These are phyloP conservation scores for Temnothorax rugatulus DNA, from an alignment of 2,888 invertebrate species.

Conservation along the genomic window DNA sequence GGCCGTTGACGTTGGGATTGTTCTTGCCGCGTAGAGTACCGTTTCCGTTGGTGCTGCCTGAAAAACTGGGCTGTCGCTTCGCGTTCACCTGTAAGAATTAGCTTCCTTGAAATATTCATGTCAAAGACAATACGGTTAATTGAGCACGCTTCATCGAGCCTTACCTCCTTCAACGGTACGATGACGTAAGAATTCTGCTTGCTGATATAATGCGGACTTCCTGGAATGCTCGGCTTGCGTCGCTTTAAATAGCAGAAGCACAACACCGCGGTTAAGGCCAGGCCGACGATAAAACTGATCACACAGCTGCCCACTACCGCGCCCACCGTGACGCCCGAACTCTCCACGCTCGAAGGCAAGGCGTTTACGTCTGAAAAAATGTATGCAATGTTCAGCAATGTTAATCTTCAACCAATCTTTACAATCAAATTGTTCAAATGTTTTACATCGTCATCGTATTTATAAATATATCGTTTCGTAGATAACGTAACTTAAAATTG, in stretches of 20 bases:
- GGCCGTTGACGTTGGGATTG: constrained; percentile 87
- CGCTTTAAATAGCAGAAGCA: constrained; percentile 87
- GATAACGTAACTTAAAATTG: not conserved
- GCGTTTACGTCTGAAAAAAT: constrained; percentile 69
- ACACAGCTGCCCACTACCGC: constrained; percentile 86
- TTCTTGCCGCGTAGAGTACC: constrained; percentile 88
- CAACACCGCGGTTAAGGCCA: constrained; percentile 84
- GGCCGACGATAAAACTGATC: constrained; percentile 86
- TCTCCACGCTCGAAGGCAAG: constrained; percentile 73
- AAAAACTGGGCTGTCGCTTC: constrained; percentile 92
- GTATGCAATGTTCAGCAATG: not conserved
- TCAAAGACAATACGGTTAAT: constrained; percentile 22
- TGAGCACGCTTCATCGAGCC: constrained; percentile 67
- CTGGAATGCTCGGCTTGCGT: constrained; percentile 89
- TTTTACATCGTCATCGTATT: no score
- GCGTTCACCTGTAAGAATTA: constrained; percentile 79
- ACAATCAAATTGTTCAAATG: not conserved
- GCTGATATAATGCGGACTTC: constrained; percentile 93
- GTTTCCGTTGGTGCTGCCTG: constrained; percentile 87
- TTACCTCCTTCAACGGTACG: constrained; percentile 93
- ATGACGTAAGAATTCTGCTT: constrained; percentile 95
- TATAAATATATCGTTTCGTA: not conserved
- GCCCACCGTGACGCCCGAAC: constrained; percentile 87
- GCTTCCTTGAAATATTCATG: not conserved
- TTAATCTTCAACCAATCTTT: not conserved